Conservation (phyloP, 2,888 invertebrate species). For the Microplitis manilae region DNA sequence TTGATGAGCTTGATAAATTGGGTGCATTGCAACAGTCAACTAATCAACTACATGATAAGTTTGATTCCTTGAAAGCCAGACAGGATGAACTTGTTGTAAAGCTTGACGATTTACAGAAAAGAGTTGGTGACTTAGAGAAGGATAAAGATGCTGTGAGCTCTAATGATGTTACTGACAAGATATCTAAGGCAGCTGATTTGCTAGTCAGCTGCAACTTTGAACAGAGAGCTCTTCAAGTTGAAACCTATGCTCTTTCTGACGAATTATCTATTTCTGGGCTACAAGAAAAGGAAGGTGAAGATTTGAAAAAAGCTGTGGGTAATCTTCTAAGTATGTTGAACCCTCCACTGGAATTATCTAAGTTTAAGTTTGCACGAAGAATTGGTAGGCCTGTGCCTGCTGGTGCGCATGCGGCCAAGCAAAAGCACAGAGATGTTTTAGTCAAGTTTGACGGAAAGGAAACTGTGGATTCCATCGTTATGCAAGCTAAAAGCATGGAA, state of each 20-base stretch:
- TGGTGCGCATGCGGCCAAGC: neutral
- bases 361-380: neutral
- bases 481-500: neutral
- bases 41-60: too few species aligned
- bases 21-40: too few species aligned
- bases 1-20: too few species aligned
- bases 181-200: too few species aligned
- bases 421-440: neutral
- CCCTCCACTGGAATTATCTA: neutral
- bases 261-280: conserved; percentile 10
- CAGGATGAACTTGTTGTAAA: too few species aligned
- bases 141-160: neutral
- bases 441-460: neutral
- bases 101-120: too few species aligned
- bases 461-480: neutral
- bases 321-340: neutral
- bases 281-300: neutral
- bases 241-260: neutral
- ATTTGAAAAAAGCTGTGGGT: neutral
- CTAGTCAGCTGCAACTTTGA: neutral
- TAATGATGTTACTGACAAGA: too few species aligned
- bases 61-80: too few species aligned
- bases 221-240: neutral
- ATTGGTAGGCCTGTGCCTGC: neutral
- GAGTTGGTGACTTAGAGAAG: too few species aligned